Evolutionary conservation across 2,888 invertebrate species (phyloP).

Genomic region (Therioaphis trifolii): DNA sequence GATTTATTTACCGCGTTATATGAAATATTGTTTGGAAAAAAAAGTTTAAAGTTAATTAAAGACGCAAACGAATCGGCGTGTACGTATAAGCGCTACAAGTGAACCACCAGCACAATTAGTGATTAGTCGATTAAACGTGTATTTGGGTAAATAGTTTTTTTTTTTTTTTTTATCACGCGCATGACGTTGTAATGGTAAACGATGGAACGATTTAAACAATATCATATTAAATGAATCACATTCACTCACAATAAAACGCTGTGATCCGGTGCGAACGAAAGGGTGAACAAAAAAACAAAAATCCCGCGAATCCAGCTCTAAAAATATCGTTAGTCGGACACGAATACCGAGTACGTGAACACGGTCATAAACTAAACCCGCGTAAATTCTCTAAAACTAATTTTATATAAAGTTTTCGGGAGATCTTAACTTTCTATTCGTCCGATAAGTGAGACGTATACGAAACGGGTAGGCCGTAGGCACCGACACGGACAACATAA

Average conservation of each 20-base stretch:
- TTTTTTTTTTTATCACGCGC: background rate
- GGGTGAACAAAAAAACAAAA: too few relatives aligned
- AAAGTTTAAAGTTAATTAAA: background rate
- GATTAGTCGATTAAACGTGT: background rate
- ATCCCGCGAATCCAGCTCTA: too few relatives aligned
- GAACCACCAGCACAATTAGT: background rate
- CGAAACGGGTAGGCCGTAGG: too few relatives aligned
- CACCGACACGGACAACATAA: too few relatives aligned
- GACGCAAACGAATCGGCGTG: conserved; percentile 3
- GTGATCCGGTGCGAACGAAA: too few relatives aligned
- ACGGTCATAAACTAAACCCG: background rate
- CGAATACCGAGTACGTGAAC: background rate
- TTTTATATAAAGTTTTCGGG: background rate
- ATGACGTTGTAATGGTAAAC: background rate
- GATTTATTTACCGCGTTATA: conserved; percentile 17
- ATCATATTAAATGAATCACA: background rate
- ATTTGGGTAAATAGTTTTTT: conserved; percentile 14
- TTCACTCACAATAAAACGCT: background rate
- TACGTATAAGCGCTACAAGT: too few relatives aligned
- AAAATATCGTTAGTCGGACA: conserved; percentile 9
- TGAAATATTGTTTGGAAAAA: background rate
- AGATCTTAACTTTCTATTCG: background rate
- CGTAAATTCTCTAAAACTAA: background rate
- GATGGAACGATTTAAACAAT: conserved; percentile 8
- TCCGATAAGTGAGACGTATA: background rate